Conservation (phyloP, 2,888 invertebrate species). For the Lasioglossum oenotherae region DNA sequence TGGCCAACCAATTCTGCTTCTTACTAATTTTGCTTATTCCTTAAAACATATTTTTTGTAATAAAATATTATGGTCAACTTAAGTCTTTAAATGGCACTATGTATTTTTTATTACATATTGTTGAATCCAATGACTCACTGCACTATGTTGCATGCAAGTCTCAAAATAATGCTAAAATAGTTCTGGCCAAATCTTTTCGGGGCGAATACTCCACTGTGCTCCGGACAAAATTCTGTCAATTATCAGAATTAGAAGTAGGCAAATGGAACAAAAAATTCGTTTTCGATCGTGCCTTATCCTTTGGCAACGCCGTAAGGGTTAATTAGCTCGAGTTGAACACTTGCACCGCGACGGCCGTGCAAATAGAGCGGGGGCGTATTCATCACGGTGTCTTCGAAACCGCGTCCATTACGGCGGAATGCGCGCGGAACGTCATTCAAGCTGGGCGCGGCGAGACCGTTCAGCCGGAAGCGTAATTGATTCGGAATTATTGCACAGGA, state of each 20-base stretch:
- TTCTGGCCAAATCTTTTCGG: too few species aligned
- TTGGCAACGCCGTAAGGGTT: background rate
- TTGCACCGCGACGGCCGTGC: background rate
- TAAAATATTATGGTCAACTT: too few species aligned
- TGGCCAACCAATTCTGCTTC: background rate
- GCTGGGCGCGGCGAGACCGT: conserved; percentile 17
- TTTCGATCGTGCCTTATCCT: background rate
- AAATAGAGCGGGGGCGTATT: background rate
- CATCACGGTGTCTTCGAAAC: conserved; percentile 3
- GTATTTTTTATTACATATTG: too few species aligned
- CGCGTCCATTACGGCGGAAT: conserved; percentile 6
- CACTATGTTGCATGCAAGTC: too few species aligned
- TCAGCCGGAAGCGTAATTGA: conserved; percentile 58
- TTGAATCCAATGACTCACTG: too few species aligned
- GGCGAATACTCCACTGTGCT: too few species aligned
- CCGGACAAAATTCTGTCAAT: too few species aligned
- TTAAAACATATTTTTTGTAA: too few species aligned
- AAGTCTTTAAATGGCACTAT: too few species aligned
- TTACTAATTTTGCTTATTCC: background rate
- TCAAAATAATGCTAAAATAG: too few species aligned
- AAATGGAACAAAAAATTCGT: too few species aligned
- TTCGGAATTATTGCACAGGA: conserved; percentile 60
- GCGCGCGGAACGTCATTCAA: conserved; percentile 5
- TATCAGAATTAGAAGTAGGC: background rate
- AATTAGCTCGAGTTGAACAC: background rate